Conservation (phyloP, 2,888 invertebrate species). For the Drosophila borborema region DNA sequence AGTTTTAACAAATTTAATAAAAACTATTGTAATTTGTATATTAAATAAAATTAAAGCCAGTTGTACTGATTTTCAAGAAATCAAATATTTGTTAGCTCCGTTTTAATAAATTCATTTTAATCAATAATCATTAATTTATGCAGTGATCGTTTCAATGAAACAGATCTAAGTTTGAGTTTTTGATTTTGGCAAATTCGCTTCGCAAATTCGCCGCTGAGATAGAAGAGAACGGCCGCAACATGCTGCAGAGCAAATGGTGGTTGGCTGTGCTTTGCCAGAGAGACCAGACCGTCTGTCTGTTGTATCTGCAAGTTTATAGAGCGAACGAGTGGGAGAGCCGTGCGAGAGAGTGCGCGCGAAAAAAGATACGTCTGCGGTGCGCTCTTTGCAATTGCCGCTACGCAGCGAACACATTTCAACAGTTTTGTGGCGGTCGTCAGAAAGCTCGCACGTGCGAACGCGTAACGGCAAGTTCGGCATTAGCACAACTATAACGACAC, state of each 20-base stretch:
- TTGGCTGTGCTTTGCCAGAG: constrained; percentile 38
- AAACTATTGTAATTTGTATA: too few relatives aligned
- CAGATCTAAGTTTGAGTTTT: background rate
- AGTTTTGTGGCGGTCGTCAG: constrained; percentile 66
- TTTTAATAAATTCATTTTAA: background rate
- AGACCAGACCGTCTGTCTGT: constrained; percentile 26
- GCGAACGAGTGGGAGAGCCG: constrained; percentile 14
- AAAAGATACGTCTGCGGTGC: constrained; percentile 39
- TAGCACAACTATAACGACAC: constrained; percentile 35
- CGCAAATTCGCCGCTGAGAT: constrained; percentile 32
- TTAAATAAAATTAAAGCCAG: background rate
- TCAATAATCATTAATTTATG: background rate
- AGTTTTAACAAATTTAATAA: background rate
- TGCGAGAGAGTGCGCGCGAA: constrained; percentile 28
- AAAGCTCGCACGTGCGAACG: constrained; percentile 75
- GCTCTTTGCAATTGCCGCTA: constrained; percentile 61
- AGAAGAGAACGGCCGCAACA: constrained; percentile 12
- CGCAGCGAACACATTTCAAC: constrained; percentile 46
- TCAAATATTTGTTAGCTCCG: background rate
- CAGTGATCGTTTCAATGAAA: constrained; percentile 10
- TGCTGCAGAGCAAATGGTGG: constrained; percentile 49
- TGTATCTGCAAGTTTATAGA: constrained; percentile 55
- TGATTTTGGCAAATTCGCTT: constrained; percentile 34
- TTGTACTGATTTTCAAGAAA: background rate
- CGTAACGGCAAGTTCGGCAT: constrained; percentile 56